These are phyloP conservation scores for Glyptemys insculpta DNA, from an alignment of 2,797 vertebrate genomes.

Conservation along the genomic window DNA sequence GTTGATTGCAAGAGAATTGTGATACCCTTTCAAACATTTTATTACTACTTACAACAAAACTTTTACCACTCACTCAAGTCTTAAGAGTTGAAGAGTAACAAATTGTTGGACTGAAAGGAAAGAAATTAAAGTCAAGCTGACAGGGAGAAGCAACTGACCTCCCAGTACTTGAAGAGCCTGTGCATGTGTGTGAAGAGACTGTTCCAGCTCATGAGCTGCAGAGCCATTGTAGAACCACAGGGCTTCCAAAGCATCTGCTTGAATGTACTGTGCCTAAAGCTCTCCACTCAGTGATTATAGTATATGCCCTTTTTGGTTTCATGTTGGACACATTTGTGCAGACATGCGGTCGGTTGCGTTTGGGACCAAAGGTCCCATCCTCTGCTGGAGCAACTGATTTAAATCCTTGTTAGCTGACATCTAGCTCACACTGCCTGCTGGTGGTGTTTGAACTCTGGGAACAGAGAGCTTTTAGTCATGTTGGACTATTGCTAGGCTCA, in stretches of 20 bases:
- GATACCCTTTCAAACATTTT: neutral
- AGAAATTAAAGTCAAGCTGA: neutral
- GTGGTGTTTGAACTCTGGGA: neutral
- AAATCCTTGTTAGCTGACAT: neutral
- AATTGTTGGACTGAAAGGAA: neutral
- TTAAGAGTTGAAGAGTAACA: slow-evolving; percentile 8
- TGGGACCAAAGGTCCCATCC: neutral
- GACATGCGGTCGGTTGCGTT: neutral
- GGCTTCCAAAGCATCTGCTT: neutral
- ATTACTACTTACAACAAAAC: neutral
- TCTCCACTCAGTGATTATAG: neutral
- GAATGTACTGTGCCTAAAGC: neutral
- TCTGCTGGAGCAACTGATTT: neutral
- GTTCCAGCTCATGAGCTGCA: neutral
- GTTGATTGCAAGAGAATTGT: slow-evolving; percentile 8
- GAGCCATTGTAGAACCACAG: neutral
- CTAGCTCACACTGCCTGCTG: neutral
- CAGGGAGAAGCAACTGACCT: too few relatives aligned
- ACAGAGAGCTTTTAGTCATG: neutral
- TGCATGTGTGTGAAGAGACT: neutral
- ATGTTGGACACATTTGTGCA: neutral
- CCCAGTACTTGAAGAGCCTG: neutral
- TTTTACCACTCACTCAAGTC: neutral
- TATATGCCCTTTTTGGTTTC: neutral
- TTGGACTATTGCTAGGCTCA: neutral